Base-by-base conservation (phyloP, 1,140 invertebrate genomes). In the Ceratoteleas bidentatus region DNA sequence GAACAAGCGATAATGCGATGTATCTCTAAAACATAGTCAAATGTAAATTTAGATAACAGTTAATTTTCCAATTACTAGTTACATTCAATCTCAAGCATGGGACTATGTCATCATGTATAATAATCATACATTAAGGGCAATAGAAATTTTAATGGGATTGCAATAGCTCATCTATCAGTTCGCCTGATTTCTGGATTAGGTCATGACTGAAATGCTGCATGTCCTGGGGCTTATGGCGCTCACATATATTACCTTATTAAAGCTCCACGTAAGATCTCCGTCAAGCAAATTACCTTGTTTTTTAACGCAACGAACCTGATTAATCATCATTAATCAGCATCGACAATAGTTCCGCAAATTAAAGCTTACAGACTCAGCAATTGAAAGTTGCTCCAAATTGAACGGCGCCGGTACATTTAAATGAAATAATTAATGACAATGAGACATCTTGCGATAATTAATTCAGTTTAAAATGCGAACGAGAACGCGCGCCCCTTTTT, bases 61-160 rank as follows among this genome's bases (percentile, higher is more conserved):
- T 60, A 66, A 79, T 79, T 72, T 58, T 53, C 8, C 32, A 60
- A 56, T 77, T 33, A 61, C 43, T 38, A 54, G 13, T 65, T 66
- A 61, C 40, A 47, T 61, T 65, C 47, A 60, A 66, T 79, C 68
- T 54, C 11, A 38, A 61, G 34, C 24, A 24, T 32, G 47, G 60
- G 57, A 36, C 56, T 56, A 45, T 56, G 38, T 79, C 62, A 62
- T 40, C 62, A 14, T 58, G 13, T 60, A 73, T 79, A 68, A 73
- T 73, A 79, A 68, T 56, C 62, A 72, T 79, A 79, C 49, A 79
- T 72, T 65, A 70, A 56, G 6, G 66, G 10, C 61, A 60, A 60
- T 65, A 72, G 66, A 60, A 72, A 79, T 68, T 79, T 73, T 79
- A 79, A 79, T 79, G 34, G 68, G 61, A 16, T 72, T 66, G 66